Percentiles rank a stretch among this genome's conserved stretches.
Conservation (phyloP, 1,140 invertebrate species). For the Orius insidiosus region DNA sequence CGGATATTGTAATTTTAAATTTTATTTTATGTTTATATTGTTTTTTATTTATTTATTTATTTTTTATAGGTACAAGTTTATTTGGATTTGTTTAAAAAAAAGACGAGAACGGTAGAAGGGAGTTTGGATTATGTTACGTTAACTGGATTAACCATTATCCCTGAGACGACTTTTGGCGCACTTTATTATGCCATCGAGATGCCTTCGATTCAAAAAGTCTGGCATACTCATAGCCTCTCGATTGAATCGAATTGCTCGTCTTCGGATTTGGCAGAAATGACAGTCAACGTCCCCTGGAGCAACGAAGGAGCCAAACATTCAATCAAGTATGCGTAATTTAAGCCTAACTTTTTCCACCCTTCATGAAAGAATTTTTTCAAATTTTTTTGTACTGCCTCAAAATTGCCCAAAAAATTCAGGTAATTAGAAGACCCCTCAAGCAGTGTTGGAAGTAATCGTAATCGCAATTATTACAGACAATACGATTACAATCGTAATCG, state of each 20-base stretch:
- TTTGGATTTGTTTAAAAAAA: constrained; percentile 41
- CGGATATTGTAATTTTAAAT: not conserved
- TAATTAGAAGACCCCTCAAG: no score
- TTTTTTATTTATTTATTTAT: constrained; percentile 1
- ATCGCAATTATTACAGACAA: no score
- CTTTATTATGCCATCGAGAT: constrained; percentile 40
- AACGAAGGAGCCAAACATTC: constrained; percentile 15
- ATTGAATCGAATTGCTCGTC: constrained; percentile 28
- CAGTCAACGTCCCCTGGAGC: constrained; percentile 19
- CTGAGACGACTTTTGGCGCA: constrained; percentile 32
- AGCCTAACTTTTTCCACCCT: no score
- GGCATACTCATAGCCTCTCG: constrained; percentile 38
- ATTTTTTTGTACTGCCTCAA: no score
- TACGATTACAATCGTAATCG: no score
- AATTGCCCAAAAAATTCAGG: no score
- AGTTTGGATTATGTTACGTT: constrained; percentile 24
- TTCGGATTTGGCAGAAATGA: constrained; percentile 10
- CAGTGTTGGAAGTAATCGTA: no score
- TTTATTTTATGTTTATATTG: not conserved
- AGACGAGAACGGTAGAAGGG: constrained; percentile 33
- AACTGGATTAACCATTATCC: constrained; percentile 26
- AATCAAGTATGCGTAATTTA: constrained; percentile 10
- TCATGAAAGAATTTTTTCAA: no score
- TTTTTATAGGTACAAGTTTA: constrained; percentile 37
- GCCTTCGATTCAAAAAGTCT: constrained; percentile 32